Base-by-base conservation (phyloP, 1,140 invertebrate species). In the Chironomus striatipennis region DNA sequence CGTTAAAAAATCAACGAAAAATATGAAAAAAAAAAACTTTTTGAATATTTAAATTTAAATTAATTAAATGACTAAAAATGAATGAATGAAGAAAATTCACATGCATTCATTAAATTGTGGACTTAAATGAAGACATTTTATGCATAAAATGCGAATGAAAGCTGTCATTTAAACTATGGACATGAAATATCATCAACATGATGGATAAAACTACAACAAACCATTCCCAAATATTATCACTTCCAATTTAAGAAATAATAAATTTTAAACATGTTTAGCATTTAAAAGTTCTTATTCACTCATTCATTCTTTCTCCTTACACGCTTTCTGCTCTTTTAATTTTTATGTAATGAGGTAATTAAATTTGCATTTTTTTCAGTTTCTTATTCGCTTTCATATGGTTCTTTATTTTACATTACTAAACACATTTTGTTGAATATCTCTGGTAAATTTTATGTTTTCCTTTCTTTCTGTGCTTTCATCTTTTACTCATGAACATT, bases 241-340 rank as follows among this genome's bases (percentile, higher is more conserved):
- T 70, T 70, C 65, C 65, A 70, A 70, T 70, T 70, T 70, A 20
- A 15, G 65, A 70, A 70, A 70, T 70, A 70, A 70, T 70, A 70
- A 70, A 70, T 70, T 70, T 21, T 17, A 70, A 70, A 70, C 65
- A 70, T 17, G 65, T 70, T 57, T 57, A 57, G 20, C 65, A 20
- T 70, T 70, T 70, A 70, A 70, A 21, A 3, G n/a, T 70, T 70
- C 18, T 15, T 67, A 34, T 34, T 34, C 24, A 34, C 5, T 34
- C 24, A 34, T 34, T 34, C 24, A 34, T 34, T 34, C 24, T 67
- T 67, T 15, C 12, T 57, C n/a, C 47, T 70, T 70, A 70, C 20
- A 70, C 65, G 65, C n/a, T 70, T 70, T 70, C 17, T 70, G 65
- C 17, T 70, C 65, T 70, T 70, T 70, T 70, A 70, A 70, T 70